Evolutionary conservation across 1,140 invertebrate species (phyloP).

Genomic region (Cydia splendana): DNA sequence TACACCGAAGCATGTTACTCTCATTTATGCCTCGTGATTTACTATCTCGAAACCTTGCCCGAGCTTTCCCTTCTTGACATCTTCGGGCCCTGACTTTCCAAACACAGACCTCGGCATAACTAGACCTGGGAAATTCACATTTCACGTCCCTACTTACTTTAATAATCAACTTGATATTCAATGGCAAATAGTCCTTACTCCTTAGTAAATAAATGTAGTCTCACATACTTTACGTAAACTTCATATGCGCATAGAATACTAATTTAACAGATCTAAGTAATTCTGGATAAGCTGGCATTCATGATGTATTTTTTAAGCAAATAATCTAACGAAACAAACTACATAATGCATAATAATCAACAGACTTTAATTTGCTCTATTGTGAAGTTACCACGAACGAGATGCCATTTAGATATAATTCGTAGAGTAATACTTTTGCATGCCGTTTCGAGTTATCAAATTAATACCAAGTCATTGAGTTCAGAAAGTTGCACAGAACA

Average conservation of each 20-base stretch:
- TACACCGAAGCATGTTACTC: conserved; percentile 16
- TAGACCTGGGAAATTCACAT: conserved; percentile 14
- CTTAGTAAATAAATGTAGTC: neutral
- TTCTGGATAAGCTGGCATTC: too few relatives aligned
- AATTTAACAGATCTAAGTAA: neutral
- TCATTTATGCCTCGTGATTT: conserved; percentile 23
- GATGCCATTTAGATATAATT: neutral
- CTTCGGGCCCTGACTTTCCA: conserved; percentile 27
- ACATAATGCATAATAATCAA: neutral
- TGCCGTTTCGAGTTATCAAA: conserved; percentile 24
- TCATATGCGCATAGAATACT: neutral
- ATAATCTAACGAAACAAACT: neutral
- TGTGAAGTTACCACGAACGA: neutral
- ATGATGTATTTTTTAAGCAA: neutral
- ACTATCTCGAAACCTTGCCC: conserved; percentile 25
- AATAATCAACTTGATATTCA: neutral
- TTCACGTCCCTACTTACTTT: neutral
- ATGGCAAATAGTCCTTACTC: neutral
- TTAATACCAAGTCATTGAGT: conserved; percentile 11
- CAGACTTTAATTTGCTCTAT: neutral
- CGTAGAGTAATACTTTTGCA: neutral
- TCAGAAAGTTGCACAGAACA: conserved; percentile 30
- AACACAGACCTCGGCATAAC: conserved; percentile 23
- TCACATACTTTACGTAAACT: neutral
- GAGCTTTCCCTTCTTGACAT: conserved; percentile 32